Evolutionary conservation across 2,888 invertebrate species (phyloP), one percentile per base, ranked within the genome.

Genomic region (Fissipunctia ypsillon): DNA sequence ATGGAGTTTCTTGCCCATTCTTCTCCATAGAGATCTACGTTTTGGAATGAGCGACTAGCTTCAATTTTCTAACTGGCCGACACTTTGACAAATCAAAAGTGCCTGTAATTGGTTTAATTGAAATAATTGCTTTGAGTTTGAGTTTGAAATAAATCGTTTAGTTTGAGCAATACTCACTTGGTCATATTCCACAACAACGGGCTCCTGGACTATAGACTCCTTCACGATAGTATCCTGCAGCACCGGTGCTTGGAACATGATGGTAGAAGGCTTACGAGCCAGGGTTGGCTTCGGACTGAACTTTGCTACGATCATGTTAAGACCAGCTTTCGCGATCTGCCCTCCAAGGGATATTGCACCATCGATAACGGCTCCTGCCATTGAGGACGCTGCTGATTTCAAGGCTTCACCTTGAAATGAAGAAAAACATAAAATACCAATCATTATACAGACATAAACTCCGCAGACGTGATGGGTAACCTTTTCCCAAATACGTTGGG

Each of bases 241-340:
- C 69, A 80, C 71, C 66, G 84, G 84, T 6, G 52, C n/a, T 16
- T 71, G 16, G 31, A 59, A 9, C 14, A 75, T 31, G n/a, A 79
- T 16, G 4, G 45, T 43, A 28, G 79, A 35, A 3, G 79, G 74
- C 12, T 83, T 54, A 1, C 41, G 57, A 14, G 70, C 63, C 7
- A 59, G 1, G 14, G 41, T 60, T 1, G 79, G 73, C 16, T 52
- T 43, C 7, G 25, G 19, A 5, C 80, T 38, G 28, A 83, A 61
- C 67, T 68, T 65, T 3, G 83, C 80, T 1, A 35, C 48, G 6
- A 81, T 19, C 50, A 76, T 80, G 14, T 81, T 66, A 6, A 83
- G 45, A n/a, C 81, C 81, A 16, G 80, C 76, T 41, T 69, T 80
- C 3, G 54, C 57, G 10, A 83, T 68, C 12, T 71, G 69, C 0